phyloP scores from a whole-genome alignment of 2,888 invertebrate species.

The Nymphalis polychloros region DNA sequence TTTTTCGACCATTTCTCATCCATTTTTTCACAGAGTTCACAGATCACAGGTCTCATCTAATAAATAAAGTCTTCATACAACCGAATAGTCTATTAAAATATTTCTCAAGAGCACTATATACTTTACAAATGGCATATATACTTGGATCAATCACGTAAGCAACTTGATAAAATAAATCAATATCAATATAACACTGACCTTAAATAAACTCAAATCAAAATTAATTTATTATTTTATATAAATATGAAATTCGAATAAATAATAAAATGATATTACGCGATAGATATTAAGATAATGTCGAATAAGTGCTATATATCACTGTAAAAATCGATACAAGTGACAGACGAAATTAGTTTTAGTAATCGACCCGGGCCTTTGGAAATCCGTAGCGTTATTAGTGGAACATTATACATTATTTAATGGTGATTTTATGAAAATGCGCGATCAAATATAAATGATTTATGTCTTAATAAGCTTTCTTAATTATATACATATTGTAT shows the following conservation, averaged over 20 bases:
- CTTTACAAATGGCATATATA: too few species aligned
- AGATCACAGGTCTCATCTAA: too few species aligned
- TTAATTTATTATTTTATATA: neutral
- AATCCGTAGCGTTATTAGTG: conserved; percentile 27
- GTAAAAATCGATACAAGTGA: conserved; percentile 39
- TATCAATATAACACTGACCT: neutral
- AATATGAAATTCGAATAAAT: conserved; percentile 3
- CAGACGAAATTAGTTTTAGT: conserved; percentile 35
- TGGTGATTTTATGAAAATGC: conserved; percentile 45
- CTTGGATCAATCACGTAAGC: too few species aligned
- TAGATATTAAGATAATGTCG: conserved; percentile 19
- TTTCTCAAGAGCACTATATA: too few species aligned
- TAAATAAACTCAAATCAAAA: conserved; percentile 4
- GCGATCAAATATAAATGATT: conserved; percentile 41
- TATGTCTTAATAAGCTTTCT: conserved; percentile 37
- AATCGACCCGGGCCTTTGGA: conserved; percentile 28
- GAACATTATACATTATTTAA: conserved; percentile 39
- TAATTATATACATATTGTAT: conserved; percentile 5
- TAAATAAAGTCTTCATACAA: too few species aligned
- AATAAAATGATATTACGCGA: neutral
- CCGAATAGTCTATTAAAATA: too few species aligned
- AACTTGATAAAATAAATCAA: too few species aligned
- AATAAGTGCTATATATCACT: conserved; percentile 19
- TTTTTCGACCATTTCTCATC: too few species aligned
- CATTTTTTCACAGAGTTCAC: too few species aligned